Evolutionary conservation across 2,888 invertebrate species (phyloP), one percentile per base, ranked within the genome.

Genomic region (Luperina nickerlii): DNA sequence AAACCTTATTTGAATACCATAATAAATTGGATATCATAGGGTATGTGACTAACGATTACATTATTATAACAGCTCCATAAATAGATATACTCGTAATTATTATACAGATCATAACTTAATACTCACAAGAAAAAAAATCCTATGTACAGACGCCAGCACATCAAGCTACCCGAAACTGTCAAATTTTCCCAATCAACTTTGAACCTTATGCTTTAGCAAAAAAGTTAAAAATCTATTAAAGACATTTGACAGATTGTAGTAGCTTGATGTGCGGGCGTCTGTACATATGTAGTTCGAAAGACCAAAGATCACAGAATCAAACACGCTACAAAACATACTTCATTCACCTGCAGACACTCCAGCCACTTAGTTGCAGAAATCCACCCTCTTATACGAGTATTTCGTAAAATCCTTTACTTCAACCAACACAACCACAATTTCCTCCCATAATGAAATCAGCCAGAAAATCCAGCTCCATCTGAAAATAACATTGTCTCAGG

Each of bases 401-500:
- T 74, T 54, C 5, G 0, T 20, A 70, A 54, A 82, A 78, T 73
- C 71, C 71, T 83, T 70, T 72, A 75, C 70, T 54, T 20, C 38
- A 82, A 77, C 45, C 20, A 45, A 32, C 38, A 24, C 38, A 62
- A 66, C 57, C 74, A 77, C 74, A 71, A 75, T 81, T 75, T 67
- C 71, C 71, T 45, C 13, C 60, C 27, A 63, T 76, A 76, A 63
- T 66, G 54, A 84, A 85, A 85, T 85, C 79, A 83, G 62, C 9
- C 24, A 63, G 80, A 83, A 85, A 83, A 75, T 76, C 63, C 81
- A 48, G n/a, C 20, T 45, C 20, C 80, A 73, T 70, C 62, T 77
- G 71, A 78, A 74, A 71, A 81, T 85, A 78, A 81, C 77, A 81
- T 66, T 60, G 71, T 79, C 78, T 79, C 63, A 78, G 73, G 81